These are phyloP conservation scores for Polyommatus iphigenia DNA, from an alignment of 2,888 invertebrate species.

Conservation along the genomic window DNA sequence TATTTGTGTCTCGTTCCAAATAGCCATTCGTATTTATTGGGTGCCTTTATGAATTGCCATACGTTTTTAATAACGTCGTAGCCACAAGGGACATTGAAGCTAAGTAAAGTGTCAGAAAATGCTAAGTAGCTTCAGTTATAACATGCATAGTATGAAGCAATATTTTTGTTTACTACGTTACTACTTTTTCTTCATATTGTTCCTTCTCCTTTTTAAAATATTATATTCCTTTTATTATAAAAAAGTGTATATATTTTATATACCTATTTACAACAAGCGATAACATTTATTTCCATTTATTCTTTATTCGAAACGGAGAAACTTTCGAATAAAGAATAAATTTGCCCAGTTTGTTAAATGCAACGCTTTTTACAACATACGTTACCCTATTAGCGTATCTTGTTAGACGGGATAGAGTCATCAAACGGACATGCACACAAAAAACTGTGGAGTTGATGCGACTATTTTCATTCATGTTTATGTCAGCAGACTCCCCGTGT, in stretches of 20 bases:
- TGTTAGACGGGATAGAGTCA: conserved; percentile 40
- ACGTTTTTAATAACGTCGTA: neutral
- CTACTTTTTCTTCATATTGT: neutral
- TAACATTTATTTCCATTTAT: neutral
- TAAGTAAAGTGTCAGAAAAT: neutral
- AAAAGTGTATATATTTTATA: too few species aligned
- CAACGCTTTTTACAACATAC: conserved; percentile 19
- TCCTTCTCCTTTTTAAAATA: neutral
- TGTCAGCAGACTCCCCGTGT: conserved; percentile 57
- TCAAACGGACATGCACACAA: conserved; percentile 41
- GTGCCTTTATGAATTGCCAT: conserved; percentile 1
- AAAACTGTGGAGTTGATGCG: conserved; percentile 47
- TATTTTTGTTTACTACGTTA: neutral
- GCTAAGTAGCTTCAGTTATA: neutral
- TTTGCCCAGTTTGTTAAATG: neutral
- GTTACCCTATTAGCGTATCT: conserved; percentile 27
- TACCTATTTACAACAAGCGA: neutral
- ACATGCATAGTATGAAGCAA: neutral
- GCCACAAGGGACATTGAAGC: neutral
- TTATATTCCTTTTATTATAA: too few species aligned
- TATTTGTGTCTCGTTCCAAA: conserved; percentile 27
- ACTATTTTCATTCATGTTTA: conserved; percentile 70
- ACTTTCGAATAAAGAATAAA: too few species aligned
- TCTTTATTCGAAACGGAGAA: conserved; percentile 6
- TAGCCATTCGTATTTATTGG: conserved; percentile 23